Evolutionary conservation across 2,888 invertebrate genomes (phyloP).

Genomic region (Elmis aenea): DNA sequence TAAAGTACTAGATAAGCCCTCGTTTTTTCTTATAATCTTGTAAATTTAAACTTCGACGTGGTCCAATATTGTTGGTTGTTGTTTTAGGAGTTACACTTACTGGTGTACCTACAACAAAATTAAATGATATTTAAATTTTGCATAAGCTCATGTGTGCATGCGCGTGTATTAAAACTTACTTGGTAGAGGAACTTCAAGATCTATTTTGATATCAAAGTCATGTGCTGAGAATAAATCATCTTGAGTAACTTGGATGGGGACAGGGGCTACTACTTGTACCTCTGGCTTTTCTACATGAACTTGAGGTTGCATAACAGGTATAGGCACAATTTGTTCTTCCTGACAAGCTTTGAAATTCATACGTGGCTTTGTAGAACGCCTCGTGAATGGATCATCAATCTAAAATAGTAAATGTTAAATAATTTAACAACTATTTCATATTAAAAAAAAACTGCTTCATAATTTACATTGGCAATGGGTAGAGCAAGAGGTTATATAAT

Average conservation of each 20-base stretch:
- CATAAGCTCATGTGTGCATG: too few relatives aligned
- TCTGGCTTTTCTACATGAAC: constrained; percentile 28
- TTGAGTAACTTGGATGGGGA: constrained; percentile 45
- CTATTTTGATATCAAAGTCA: constrained; percentile 94
- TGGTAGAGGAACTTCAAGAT: constrained; percentile 77
- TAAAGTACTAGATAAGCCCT: constrained; percentile 63
- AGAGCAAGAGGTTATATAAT: too few relatives aligned
- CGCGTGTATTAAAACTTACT: too few relatives aligned
- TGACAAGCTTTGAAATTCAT: constrained; percentile 71
- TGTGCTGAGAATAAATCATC: constrained; percentile 61
- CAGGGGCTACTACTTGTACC: constrained; percentile 23
- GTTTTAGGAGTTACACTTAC: constrained; percentile 72
- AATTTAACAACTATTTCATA: constrained; percentile 1
- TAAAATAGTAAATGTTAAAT: constrained; percentile 30
- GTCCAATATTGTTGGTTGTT: constrained; percentile 67
- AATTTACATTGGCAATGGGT: too few relatives aligned
- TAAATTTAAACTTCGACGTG: constrained; percentile 78
- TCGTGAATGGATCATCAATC: constrained; percentile 86
- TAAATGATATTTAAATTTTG: too few relatives aligned
- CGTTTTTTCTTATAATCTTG: constrained; percentile 92
- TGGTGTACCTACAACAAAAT: constrained; percentile 57
- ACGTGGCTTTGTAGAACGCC: constrained; percentile 81
- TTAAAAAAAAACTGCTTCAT: too few relatives aligned
- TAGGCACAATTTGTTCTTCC: constrained; percentile 35
- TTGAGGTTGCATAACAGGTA: constrained; percentile 30